Base-by-base conservation (phyloP, 1,140 invertebrate species). In the Drosophila nannoptera region DNA sequence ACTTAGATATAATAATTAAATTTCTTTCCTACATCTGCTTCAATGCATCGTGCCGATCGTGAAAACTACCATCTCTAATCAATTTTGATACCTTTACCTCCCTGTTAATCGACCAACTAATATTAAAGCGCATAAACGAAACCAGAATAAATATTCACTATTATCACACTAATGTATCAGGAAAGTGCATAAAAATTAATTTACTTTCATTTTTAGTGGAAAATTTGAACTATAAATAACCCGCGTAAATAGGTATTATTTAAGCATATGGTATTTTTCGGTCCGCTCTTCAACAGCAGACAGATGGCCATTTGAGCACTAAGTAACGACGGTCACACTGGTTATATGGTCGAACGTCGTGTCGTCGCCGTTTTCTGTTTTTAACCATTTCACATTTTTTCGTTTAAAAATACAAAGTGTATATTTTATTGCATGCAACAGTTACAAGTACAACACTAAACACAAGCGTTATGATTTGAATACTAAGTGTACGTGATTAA, bases 391-490 rank as follows among this genome's bases (percentile, higher is more conserved):
- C 50, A 68, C 68, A 62, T 68, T 68, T 68, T 67, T 61, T 61
- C 69, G 69, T 72, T 68, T 72, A 56, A 68, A 72, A 71, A 70
- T 36, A 53, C 36, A 36, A 43, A 65, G 75, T 83, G 78, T 73
- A 32, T 61, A 60, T 63, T 59, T 73, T 75, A 55, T 74, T 65
- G 66, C 69, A 71, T 63, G 70, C 45, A 67, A 70, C 62, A 46
- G 62, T 49, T 61, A 53, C 33, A 53, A 71, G n/a, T 53, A 66
- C 31, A 70, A 59, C 54, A 70, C 31, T 52, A 31, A 40, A 63
- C 36, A 54, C 54, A 48, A 50, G 38, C 73, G 78, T 65, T 67
- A 69, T 78, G 78, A 69, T 75, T 82, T 75, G 40, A 69, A 73
- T 40, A 75, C 31, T 48, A 65, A 60, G 54, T 71, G 78, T 82